Evolutionary conservation across 2,888 invertebrate species (phyloP).

Genomic region (Calameuta filiformis): DNA sequence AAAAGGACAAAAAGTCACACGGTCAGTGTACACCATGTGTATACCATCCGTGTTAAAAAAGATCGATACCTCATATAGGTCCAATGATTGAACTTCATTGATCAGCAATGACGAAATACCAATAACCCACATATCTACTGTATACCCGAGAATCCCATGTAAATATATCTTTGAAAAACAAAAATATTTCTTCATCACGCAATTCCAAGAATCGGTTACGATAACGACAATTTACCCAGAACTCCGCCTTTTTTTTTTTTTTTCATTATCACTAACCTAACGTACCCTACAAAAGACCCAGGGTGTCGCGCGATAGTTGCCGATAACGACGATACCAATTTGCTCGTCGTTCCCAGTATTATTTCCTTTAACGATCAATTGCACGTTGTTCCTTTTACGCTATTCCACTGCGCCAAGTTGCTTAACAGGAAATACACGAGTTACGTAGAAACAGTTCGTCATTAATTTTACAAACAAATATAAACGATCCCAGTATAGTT

Average conservation of each 20-base stretch:
- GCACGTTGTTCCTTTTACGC: slow-evolving; percentile 14
- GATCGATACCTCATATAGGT: too few relatives aligned
- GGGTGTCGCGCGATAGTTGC: slow-evolving; percentile 1
- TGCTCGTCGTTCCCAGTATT: background rate
- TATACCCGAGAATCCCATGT: background rate
- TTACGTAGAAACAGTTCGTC: slow-evolving; percentile 1
- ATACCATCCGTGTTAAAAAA: too few relatives aligned
- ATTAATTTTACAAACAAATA: slow-evolving; percentile 14
- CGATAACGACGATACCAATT: background rate
- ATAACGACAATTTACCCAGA: too few relatives aligned
- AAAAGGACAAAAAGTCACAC: too few relatives aligned
- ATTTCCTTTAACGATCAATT: slow-evolving; percentile 26
- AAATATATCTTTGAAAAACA: background rate
- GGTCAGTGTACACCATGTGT: too few relatives aligned
- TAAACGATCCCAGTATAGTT: slow-evolving; percentile 1
- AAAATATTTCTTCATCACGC: background rate
- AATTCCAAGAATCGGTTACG: background rate
- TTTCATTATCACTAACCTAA: background rate
- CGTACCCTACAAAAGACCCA: too few relatives aligned
- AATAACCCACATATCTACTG: too few relatives aligned
- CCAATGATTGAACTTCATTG: too few relatives aligned
- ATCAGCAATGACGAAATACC: too few relatives aligned
- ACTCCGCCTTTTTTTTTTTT: background rate
- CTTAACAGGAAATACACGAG: background rate
- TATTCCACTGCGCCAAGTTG: too few relatives aligned